Conservation (phyloP, 2,113 vertebrate genomes). For the Sphaerodactylus townsendi region DNA sequence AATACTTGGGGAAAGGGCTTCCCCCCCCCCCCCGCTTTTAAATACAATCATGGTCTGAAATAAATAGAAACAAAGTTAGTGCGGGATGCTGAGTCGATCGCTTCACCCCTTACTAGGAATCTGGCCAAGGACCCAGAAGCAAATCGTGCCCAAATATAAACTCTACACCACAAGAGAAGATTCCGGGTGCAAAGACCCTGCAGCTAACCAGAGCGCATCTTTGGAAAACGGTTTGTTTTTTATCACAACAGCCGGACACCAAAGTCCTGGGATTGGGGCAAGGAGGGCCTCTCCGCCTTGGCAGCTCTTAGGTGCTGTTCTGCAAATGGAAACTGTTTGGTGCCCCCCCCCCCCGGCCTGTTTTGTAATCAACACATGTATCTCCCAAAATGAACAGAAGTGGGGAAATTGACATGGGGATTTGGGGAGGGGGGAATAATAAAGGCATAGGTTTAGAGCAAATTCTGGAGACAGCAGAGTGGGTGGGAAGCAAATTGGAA, state of each 20-base stretch:
- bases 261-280: background rate
- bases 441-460: too few relatives aligned
- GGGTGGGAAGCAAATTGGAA: background rate
- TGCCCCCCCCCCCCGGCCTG: background rate
- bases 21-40: too few relatives aligned
- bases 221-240: background rate
- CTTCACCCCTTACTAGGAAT: background rate
- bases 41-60: background rate
- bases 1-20: background rate
- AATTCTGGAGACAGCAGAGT: background rate
- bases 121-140: too few relatives aligned
- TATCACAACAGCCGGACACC: background rate
- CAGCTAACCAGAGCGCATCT: background rate
- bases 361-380: fast-evolving
- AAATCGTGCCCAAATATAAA: too few relatives aligned
- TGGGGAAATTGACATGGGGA: background rate
- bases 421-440: fast-evolving
- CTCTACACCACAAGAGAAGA: too few relatives aligned
- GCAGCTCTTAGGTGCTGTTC: background rate
- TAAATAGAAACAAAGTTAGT: background rate
- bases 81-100: fast-evolving
- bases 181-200: background rate
- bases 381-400: fast-evolving
- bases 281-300: too few relatives aligned
- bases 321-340: background rate